Evolutionary conservation across 1,140 invertebrate genomes (phyloP), one percentile per base, ranked within the genome.

Genomic region (Mycetomoellerius zeteki): DNA sequence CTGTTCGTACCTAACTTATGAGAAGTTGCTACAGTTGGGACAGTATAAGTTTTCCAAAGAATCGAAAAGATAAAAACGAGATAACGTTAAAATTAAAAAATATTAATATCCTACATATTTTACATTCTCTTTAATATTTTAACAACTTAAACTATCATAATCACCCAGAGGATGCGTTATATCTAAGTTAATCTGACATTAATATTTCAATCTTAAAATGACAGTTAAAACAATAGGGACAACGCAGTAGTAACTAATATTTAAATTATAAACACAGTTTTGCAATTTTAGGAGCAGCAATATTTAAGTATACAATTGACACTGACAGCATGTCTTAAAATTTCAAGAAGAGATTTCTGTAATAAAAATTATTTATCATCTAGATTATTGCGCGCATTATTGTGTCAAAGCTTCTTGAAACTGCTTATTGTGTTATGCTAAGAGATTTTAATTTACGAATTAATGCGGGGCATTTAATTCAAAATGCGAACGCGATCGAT

Each of bases 1-100:
- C 85, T 88, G 21, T 62, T 33, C 81, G 69, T 60, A 75, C 73
- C 56, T 84, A 84, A 84, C 54, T 60, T 69, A 62, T 19, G 52
- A n/a, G 69, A n/a, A 56, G 24, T 60, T 84, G 60, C n/a, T 33
- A 47, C 7, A 43, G 37, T 43, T 43, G 19, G 37, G 69, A 73
- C 24, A 75, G 37, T 43, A 43, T 43, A 60, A 84, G 37, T 75
- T 84, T 84, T 50, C 21, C 27, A 10, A 7, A 72, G 24, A 62
- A 73, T 58, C 24, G 21, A 50, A 50, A 60, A 43, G 21, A 37
- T 3, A 0, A 21, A 27, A 81, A 69, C n/a, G 10, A 37, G n/a
- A 2, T 33, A 37, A 67, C 3, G n/a, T 10, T 5, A 16, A 56
- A 37, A 71, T 71, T 56, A 62, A 33, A 10, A 10, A 3, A 4